These are phyloP conservation scores for Scaptodrosophila lebanonensis DNA, from an alignment of 1,140 invertebrate species.

Conservation along the genomic window DNA sequence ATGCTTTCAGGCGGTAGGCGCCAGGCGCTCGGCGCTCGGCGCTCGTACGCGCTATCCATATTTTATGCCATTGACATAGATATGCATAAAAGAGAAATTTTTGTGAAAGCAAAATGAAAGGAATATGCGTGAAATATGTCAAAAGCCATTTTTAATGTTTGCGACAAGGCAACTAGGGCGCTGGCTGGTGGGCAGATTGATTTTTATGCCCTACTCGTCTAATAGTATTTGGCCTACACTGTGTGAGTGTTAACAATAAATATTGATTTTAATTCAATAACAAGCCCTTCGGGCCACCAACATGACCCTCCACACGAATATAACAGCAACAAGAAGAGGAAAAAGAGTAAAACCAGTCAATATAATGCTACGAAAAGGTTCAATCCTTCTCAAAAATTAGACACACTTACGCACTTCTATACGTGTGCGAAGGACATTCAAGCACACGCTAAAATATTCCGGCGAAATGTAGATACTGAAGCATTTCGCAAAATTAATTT, in stretches of 20 bases:
- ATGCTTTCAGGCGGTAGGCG: background rate
- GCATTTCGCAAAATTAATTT: slow-evolving; percentile 43
- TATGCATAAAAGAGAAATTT: slow-evolving; percentile 43
- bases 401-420: too few species aligned
- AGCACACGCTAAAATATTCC: too few species aligned
- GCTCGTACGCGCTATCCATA: slow-evolving; percentile 27
- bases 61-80: slow-evolving; percentile 71
- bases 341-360: too few species aligned
- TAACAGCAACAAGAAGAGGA: slow-evolving; percentile 1
- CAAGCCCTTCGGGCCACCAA: slow-evolving; percentile 4
- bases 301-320: background rate
- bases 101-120: slow-evolving; percentile 61
- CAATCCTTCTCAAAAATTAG: background rate
- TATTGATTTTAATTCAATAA: slow-evolving; percentile 60
- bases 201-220: background rate
- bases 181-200: too few species aligned
- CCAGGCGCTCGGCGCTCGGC: background rate
- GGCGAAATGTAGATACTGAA: slow-evolving; percentile 15
- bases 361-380: too few species aligned
- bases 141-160: slow-evolving; percentile 68
- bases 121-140: slow-evolving; percentile 67
- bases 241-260: slow-evolving; percentile 27
- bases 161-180: slow-evolving; percentile 35
- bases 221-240: background rate
- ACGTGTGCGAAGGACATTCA: too few species aligned